Evolutionary conservation across 1,140 invertebrate genomes (phyloP), one percentile per base, ranked within the genome.

Genomic region (Oscheius sp.): DNA sequence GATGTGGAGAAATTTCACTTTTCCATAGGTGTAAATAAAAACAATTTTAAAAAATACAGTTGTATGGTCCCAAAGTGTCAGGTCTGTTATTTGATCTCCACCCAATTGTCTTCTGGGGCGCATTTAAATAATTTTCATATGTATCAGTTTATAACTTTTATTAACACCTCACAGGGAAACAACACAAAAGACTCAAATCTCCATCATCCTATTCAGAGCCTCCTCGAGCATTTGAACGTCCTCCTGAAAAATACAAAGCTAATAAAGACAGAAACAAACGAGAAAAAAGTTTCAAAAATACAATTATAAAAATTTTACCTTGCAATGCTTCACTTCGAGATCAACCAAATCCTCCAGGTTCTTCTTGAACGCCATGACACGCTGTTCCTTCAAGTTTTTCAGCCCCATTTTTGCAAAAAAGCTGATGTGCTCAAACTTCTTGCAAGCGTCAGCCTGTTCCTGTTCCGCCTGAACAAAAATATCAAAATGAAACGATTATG

Each of bases 381-480:
- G 89, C 78, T 95, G 88, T 15, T 90, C 90, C 84, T 95, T 94
- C 85, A 97, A 95, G 84, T 96, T 92, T 29, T 71, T 71, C 35
- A 71, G 42, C 32, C 98, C 96, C 90, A 80, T 93, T 85, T 95
- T 93, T 42, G 94, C 95, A 80, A 93, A 91, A 75, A 92, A 91
- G 1, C 94, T 96, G 87, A 99, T 95, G 71, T 91, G 90, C 86
- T 98, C 95, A 87, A 97, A 98, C 80, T 93, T 94, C 74, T 95
- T 92, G 86, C 94, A 97, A 23, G 93, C 93, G 80, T 91, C 89
- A 71, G 92, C 91, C 85, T 97, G 95, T 4, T 91, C 90, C 80
- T 90, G 89, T 86, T 98, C 95, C 55, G 94, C 94, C 94, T 96
- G 83, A 42, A 86, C 86, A 82, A 78, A 79, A 38, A n/a, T 15